Evolutionary conservation across 2,113 vertebrate genomes (phyloP).

Genomic region (Pelobates fuscus): DNA sequence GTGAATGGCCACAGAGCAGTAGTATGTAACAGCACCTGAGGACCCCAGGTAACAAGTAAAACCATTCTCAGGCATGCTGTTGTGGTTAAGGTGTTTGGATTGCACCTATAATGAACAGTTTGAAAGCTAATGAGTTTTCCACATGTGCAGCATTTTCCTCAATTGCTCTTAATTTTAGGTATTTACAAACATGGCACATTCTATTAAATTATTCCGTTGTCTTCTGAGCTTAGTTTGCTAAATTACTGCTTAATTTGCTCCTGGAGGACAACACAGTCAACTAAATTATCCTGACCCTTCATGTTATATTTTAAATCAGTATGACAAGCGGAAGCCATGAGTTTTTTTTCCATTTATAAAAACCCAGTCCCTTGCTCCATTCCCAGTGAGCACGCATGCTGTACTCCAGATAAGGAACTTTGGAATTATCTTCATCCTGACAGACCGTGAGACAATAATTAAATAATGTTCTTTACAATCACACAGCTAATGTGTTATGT

Average conservation of each 20-base stretch:
- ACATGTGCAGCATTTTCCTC: too few relatives aligned
- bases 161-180: too few relatives aligned
- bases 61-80: too few relatives aligned
- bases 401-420: neutral
- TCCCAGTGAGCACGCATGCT: neutral
- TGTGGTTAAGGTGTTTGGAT: too few relatives aligned
- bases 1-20: too few relatives aligned
- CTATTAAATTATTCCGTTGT: neutral
- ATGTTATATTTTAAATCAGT: neutral
- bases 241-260: neutral
- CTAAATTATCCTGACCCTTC: neutral
- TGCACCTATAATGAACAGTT: too few relatives aligned
- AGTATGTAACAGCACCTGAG: too few relatives aligned
- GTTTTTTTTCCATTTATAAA: neutral
- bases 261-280: neutral
- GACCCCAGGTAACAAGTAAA: too few relatives aligned
- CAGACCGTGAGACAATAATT: neutral
- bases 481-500: neutral
- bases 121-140: too few relatives aligned
- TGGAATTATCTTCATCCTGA: slow-evolving; percentile 6
- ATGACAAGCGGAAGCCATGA: neutral
- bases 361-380: neutral
- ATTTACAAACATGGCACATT: too few relatives aligned
- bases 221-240: neutral
- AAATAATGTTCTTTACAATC: neutral